Evolutionary conservation across 53 echinoderm and acorn worm genomes (phyloP), one percentile per base, ranked within the genome.

Genomic region (Apostichopus leukothele): DNA sequence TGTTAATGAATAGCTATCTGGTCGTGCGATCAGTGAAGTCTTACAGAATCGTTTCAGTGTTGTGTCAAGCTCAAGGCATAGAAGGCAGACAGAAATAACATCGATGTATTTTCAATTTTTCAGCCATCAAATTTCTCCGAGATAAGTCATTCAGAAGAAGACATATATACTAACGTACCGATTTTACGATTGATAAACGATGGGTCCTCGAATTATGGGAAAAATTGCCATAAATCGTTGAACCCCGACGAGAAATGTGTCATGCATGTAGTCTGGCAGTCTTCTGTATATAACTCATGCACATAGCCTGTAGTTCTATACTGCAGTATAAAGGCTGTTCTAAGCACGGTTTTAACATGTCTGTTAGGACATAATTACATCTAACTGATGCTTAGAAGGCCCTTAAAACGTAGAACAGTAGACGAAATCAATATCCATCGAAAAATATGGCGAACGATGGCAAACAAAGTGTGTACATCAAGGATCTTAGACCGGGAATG

Each of bases 401-500:
- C 71, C 71, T 71, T 71, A 71, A 81, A 81, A 57, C 81, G 57
- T 81, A 81, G 55, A 53, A 81, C 55, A n/a, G 23, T 57, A 54
- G 21, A 81, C 52, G 54, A 79, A 9, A 52, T 52, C 54, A 9
- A 76, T 50, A 19, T 21, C 14, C 55, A 11, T 81, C 9, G 81
- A 81, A 81, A 51, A 59, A 59, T 59, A 81, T 81, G 81, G 81
- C 81, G 81, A 81, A 81, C 66, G 85, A 85, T 60, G 85, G 66
- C 50, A 85, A 85, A 67, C 85, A 85, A 85, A 85, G 59, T 26
- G 85, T 85, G 19, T 89, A 83, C 83, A 93, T 96, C 88, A 98
- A 98, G 89, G 95, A 98, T 77, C 86, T 98, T 57, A 94, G 98
- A 86, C 98, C 95, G 18, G 95, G 98, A 90, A 88, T 94, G 91